phyloP scores from a whole-genome alignment of 1,140 invertebrate species.

The Papilio aristodemus region DNA sequence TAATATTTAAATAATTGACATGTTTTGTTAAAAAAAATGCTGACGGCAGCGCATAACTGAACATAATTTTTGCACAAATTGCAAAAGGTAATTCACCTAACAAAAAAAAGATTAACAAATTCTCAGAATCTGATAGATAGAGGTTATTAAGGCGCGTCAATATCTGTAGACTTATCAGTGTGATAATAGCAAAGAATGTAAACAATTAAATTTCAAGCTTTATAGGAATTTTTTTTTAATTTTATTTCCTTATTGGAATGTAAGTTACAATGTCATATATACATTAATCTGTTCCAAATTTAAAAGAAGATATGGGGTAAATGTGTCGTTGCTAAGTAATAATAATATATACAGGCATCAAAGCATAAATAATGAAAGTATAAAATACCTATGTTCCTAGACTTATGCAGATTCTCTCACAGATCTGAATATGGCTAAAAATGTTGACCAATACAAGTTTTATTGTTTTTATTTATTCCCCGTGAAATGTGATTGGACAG shows the following conservation, averaged over 20 bases:
- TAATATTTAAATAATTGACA: background rate
- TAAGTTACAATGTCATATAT: background rate
- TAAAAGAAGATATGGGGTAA: too few species aligned
- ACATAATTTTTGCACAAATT: background rate
- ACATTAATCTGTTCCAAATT: background rate
- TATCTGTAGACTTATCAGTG: slow-evolving; percentile 8
- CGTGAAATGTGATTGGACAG: slow-evolving; percentile 11
- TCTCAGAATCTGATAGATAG: slow-evolving; percentile 22
- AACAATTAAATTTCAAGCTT: background rate
- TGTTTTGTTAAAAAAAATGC: background rate
- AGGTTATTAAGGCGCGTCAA: slow-evolving; percentile 25
- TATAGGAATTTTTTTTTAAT: background rate
- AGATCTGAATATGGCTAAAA: background rate
- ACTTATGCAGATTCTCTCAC: background rate
- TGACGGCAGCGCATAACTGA: background rate
- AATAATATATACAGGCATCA: too few species aligned
- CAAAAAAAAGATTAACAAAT: slow-evolving; percentile 27
- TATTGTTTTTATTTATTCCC: background rate
- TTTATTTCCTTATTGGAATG: background rate
- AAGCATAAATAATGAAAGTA: too few species aligned
- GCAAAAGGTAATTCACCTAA: slow-evolving; percentile 28
- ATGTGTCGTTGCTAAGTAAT: too few species aligned
- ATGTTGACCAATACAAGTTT: slow-evolving; percentile 8
- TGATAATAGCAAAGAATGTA: slow-evolving; percentile 17
- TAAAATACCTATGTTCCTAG: too few species aligned